A percentile compares a stretch with the other conserved stretches of the same genome.
These are phyloP conservation scores for Macquaria ambigua DNA, from an alignment of 2,113 vertebrate genomes.

Conservation along the genomic window DNA sequence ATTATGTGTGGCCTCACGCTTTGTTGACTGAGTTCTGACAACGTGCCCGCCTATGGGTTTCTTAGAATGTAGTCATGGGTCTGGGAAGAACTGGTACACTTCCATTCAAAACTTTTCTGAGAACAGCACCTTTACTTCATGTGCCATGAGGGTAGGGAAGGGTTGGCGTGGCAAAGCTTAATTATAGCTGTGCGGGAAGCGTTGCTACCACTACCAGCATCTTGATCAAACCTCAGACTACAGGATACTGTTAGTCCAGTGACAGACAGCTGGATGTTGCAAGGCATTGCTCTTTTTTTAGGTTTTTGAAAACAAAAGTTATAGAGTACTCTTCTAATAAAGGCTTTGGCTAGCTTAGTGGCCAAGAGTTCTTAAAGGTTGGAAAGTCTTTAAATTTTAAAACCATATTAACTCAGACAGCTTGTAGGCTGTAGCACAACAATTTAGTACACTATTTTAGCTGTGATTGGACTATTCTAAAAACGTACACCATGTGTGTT, in stretches of 20 bases:
- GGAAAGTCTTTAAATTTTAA: not conserved
- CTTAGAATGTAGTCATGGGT: constrained; percentile 37
- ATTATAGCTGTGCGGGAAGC: not conserved
- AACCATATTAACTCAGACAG: too few relatives aligned
- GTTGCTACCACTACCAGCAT: not conserved
- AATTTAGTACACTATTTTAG: not conserved
- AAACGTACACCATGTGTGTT: not conserved
- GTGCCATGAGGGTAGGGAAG: not conserved
- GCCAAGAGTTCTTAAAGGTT: not conserved
- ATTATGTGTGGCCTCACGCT: constrained; percentile 34
- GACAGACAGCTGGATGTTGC: not conserved
- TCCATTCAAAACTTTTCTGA: constrained; percentile 32
- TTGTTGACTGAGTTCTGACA: constrained; percentile 53
- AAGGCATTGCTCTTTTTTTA: not conserved
- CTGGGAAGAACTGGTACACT: not conserved
- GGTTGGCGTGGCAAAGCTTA: not conserved
- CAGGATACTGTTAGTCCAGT: too few relatives aligned
- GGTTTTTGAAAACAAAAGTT: not conserved
- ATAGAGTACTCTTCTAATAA: not conserved
- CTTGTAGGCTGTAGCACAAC: not conserved
- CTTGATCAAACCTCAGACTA: not conserved
- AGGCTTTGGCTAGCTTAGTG: not conserved
- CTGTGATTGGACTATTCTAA: not conserved
- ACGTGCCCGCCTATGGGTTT: constrained; percentile 32
- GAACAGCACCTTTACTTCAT: constrained; percentile 33